phyloP scores from a whole-genome alignment of 2,113 vertebrate genomes.

The Lota lota region DNA sequence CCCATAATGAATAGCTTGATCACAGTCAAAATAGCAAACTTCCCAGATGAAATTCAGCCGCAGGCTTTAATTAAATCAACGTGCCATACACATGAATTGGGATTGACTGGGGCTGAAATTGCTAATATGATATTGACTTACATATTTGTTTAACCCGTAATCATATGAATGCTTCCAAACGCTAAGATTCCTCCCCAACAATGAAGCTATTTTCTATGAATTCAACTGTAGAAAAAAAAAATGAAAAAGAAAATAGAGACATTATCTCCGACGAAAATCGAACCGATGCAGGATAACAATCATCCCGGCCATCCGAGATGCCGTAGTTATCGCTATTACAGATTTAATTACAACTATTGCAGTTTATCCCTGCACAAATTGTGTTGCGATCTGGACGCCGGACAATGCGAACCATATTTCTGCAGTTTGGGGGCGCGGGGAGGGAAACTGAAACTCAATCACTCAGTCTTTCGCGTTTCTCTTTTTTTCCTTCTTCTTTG shows the following conservation, averaged over 20 bases:
- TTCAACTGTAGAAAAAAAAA: constrained; percentile 32
- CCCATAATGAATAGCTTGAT: constrained; percentile 2
- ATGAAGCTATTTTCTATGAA: constrained; percentile 50
- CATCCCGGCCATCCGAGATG: constrained; percentile 53
- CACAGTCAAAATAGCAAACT: background rate
- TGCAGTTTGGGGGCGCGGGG: constrained; percentile 56
- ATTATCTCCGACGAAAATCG: constrained; percentile 55
- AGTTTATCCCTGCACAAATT: constrained; percentile 70
- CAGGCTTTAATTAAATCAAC: constrained; percentile 17
- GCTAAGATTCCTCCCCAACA: constrained; percentile 40
- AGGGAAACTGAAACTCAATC: constrained; percentile 72
- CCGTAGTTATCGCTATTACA: constrained; percentile 67
- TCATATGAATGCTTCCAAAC: constrained; percentile 29
- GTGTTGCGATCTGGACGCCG: constrained; percentile 67
- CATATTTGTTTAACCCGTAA: constrained; percentile 14
- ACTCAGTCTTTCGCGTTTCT: constrained; percentile 36
- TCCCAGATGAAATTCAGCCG: constrained; percentile 11
- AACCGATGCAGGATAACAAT: constrained; percentile 46
- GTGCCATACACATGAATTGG: constrained; percentile 24
- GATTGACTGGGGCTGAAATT: constrained; percentile 27
- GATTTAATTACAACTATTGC: constrained; percentile 69
- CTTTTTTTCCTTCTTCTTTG: constrained; percentile 5
- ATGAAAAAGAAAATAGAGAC: constrained; percentile 4
- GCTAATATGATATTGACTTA: constrained; percentile 35
- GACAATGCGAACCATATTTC: constrained; percentile 71